phyloP scores from a whole-genome alignment of 2,113 vertebrate species.

The Erythrolamprus reginae region DNA sequence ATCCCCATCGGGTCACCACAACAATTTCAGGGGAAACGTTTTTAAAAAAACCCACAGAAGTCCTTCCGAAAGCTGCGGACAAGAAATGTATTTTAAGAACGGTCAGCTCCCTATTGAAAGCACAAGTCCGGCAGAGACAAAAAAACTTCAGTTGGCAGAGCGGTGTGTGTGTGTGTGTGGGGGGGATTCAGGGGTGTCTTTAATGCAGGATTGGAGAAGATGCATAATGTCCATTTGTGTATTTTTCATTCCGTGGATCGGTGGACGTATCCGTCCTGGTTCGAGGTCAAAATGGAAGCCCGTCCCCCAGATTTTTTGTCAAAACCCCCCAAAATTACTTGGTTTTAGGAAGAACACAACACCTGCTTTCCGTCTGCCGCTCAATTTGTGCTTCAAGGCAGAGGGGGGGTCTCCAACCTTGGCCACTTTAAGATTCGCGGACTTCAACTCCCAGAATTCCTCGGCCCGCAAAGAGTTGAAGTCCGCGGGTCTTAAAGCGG shows the following conservation, averaged over 20 bases:
- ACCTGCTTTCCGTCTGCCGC: not conserved
- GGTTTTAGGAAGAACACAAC: slow-evolving; percentile 6
- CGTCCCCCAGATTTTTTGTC: not conserved
- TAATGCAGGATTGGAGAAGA: slow-evolving; percentile 26
- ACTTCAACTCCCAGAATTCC: too few relatives aligned
- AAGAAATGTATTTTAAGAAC: slow-evolving; percentile 69
- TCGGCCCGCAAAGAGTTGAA: too few relatives aligned
- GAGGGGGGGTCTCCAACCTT: too few relatives aligned
- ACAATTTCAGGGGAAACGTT: slow-evolving; percentile 34
- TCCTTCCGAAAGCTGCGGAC: slow-evolving; percentile 66
- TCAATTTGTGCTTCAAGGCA: not conserved
- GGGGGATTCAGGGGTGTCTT: slow-evolving; percentile 27
- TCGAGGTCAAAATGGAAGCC: slow-evolving; percentile 30
- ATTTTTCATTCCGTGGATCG: too few relatives aligned
- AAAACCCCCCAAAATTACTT: not conserved
- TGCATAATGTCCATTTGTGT: slow-evolving; percentile 20
- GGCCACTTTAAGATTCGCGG: too few relatives aligned
- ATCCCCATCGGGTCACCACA: slow-evolving; percentile 52
- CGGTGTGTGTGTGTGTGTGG: too few relatives aligned
- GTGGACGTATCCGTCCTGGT: slow-evolving; percentile 8
- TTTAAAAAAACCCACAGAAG: slow-evolving; percentile 32
- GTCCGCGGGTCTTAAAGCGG: too few relatives aligned
- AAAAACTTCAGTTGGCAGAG: slow-evolving; percentile 56
- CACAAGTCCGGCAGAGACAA: slow-evolving; percentile 65
- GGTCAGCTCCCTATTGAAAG: slow-evolving; percentile 73